Evolutionary conservation across 2,113 vertebrate species (phyloP).

Genomic region (Periophthalmus modestus): DNA sequence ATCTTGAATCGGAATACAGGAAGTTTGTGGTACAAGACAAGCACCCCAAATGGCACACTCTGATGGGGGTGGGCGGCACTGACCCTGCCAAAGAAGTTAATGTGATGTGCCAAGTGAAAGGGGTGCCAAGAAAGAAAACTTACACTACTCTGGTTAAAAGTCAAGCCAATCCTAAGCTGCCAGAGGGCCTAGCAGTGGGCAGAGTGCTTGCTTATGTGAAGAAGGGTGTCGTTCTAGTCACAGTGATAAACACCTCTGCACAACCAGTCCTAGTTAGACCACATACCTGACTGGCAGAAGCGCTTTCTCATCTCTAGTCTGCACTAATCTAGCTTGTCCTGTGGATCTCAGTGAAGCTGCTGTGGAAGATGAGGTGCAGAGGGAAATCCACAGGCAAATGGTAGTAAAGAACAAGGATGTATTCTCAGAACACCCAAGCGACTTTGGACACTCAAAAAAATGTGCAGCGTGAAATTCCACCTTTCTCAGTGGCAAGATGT

Average conservation of each 20-base stretch:
- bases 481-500: no score
- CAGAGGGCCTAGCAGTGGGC: background rate
- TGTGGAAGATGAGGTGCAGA: no score
- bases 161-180: background rate
- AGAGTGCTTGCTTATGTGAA: conserved; percentile 10
- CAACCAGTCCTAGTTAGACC: background rate
- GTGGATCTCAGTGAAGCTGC: no score
- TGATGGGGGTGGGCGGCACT: background rate
- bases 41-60: no score
- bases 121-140: conserved; percentile 2
- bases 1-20: conserved; percentile 13
- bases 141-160: conserved; percentile 6
- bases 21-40: no score
- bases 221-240: background rate
- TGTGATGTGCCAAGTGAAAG: background rate
- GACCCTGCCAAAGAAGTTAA: conserved; percentile 17
- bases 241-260: conserved; percentile 24
- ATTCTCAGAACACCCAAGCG: no score
- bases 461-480: no score
- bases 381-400: no score
- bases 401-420: no score
- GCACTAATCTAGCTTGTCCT: no score
- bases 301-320: background rate
- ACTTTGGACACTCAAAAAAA: no score
- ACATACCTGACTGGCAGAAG: background rate